Evolutionary conservation across 1,140 invertebrate species (phyloP), one percentile per base, ranked within the genome.

Genomic region (Drosophila simulans): DNA sequence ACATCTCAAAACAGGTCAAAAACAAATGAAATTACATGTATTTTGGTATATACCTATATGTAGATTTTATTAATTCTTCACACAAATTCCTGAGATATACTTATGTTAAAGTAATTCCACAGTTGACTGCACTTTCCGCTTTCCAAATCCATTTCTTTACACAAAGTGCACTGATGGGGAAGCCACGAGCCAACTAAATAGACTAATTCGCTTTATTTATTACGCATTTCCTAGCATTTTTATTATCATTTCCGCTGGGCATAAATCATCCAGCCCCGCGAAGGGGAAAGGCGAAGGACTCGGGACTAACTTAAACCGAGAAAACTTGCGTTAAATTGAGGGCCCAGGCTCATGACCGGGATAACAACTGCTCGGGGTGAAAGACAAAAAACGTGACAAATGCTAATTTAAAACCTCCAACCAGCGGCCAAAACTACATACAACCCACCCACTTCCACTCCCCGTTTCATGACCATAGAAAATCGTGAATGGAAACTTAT

Each of bases 371-470:
- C 25, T 39, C 46, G 46, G 71, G 70, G 52, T 68, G 48, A 53
- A 77, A 75, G 72, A 76, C 72, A 66, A 85, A 73, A 79, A 85
- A 80, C 78, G 82, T 90, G 81, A 90, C 81, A 90, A 90, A 90
- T 90, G 80, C 86, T 90, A 90, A 90, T 86, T 90, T 90, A 82
- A 90, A 86, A 80, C 86, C 86, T 85, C 86, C 86, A 69, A 60
- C 78, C 54, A 66, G 42, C 35, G 42, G 8, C 17, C 10, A 12
- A 70, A 57, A 70, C 51, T 69, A 45, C 46, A 31, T 45, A 54
- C 40, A 63, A 66, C 73, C 78, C 63, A 81, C 65, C 60, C 52
- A 68, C 66, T 35, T 81, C 64, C 72, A 42, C 27, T 53, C 37
- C 60, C 53, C 60, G 8, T 20, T 55, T 45, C 45, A 45, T 77